Conservation (phyloP, 2,113 vertebrate genomes). For the Sarotherodon lohbergeri region DNA sequence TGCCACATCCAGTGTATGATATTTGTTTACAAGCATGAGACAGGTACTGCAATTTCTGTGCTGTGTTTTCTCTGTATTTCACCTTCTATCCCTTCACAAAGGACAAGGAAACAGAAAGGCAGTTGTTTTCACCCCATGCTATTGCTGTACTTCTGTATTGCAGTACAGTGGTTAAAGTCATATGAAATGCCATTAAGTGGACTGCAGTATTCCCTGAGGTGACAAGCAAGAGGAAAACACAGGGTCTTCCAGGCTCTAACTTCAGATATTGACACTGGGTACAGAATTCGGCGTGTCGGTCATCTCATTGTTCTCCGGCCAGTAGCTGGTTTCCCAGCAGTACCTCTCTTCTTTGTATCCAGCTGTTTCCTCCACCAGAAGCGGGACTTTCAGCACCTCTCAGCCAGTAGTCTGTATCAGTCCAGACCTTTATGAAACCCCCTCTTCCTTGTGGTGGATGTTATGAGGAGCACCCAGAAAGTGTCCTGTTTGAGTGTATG, state of each 20-base stretch:
- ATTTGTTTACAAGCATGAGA: slow-evolving; percentile 61
- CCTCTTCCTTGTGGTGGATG: slow-evolving; percentile 41
- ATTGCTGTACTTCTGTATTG: not conserved
- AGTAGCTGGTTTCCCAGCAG: slow-evolving; percentile 56
- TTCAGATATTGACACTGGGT: not conserved
- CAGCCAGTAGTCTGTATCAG: slow-evolving; percentile 44
- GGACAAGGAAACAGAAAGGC: not conserved
- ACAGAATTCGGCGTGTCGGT: slow-evolving; percentile 3
- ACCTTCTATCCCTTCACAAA: not conserved
- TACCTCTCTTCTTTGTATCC: slow-evolving; percentile 61
- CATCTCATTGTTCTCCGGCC: slow-evolving; percentile 54
- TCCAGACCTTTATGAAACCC: slow-evolving; percentile 33
- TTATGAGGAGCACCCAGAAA: slow-evolving; percentile 58
- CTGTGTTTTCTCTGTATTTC: slow-evolving; percentile 5
- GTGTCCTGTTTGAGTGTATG: slow-evolving; percentile 50
- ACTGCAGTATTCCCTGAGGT: slow-evolving; percentile 14
- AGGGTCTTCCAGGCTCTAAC: not conserved
- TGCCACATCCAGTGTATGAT: slow-evolving; percentile 9
- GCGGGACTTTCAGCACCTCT: slow-evolving; percentile 57
- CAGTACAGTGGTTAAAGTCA: not conserved
- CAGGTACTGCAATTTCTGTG: slow-evolving; percentile 56
- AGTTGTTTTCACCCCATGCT: not conserved
- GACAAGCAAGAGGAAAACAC: not conserved
- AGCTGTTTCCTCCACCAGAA: slow-evolving; percentile 71
- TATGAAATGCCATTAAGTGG: slow-evolving; percentile 34